These are phyloP conservation scores for Cinclus cinclus DNA, from an alignment of 2,113 vertebrate species.

Conservation along the genomic window DNA sequence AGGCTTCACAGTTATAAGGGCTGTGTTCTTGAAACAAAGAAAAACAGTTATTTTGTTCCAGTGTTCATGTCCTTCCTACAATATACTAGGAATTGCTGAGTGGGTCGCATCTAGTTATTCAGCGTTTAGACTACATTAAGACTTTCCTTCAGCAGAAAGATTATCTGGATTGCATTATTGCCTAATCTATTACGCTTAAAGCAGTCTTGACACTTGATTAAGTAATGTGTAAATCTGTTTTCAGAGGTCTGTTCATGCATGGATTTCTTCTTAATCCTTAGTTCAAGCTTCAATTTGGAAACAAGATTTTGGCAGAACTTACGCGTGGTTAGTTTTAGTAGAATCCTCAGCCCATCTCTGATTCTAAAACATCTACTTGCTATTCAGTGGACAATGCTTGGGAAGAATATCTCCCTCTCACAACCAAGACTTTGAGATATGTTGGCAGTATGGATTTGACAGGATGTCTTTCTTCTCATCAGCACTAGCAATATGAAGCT, in stretches of 20 bases:
- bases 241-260: not conserved
- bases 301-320: not conserved
- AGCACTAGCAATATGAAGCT: not conserved
- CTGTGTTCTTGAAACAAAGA: not conserved
- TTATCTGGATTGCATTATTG: constrained; percentile 15
- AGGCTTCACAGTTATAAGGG: not conserved
- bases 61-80: not conserved
- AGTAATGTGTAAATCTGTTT: constrained; percentile 9
- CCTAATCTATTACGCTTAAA: not conserved
- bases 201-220: not conserved
- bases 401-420: not conserved
- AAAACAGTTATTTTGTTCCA: not conserved
- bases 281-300: not conserved
- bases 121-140: accelerated
- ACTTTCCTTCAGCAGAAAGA: not conserved
- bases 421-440: not conserved
- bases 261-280: not conserved
- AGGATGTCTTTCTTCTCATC: not conserved
- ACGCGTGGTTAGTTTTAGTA: not conserved
- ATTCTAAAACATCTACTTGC: not conserved
- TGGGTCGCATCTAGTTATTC: not conserved
- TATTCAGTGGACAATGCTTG: not conserved
- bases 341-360: not conserved
- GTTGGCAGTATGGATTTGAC: not conserved
- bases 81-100: not conserved